Evolutionary conservation across 2,797 vertebrate genomes (phyloP).

Genomic region (Liasis olivaceus): DNA sequence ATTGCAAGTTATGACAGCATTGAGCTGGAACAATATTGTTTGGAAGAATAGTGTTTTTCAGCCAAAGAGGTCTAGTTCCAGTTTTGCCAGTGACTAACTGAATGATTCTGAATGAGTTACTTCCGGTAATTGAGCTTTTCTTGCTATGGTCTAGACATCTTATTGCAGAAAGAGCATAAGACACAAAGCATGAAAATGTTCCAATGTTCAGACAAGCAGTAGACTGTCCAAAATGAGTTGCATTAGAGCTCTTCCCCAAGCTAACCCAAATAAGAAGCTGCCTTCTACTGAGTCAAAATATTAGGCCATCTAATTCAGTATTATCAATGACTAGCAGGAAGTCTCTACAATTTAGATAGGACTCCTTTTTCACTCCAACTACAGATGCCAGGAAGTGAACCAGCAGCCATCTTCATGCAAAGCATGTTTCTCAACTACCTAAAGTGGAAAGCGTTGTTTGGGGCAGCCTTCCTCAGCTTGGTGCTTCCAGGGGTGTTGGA

Average conservation of each 20-base stretch:
- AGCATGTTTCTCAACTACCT: not conserved
- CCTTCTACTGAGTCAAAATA: not conserved
- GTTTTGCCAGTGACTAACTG: not conserved
- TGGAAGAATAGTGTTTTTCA: not conserved
- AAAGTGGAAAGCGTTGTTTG: slow-evolving; percentile 1
- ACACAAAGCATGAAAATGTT: not conserved
- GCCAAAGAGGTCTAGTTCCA: not conserved
- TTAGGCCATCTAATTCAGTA: not conserved
- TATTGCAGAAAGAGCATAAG: not conserved
- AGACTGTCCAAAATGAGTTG: not conserved
- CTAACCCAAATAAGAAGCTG: not conserved
- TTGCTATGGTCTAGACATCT: not conserved
- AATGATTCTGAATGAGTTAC: not conserved
- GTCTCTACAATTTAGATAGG: not conserved
- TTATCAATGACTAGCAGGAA: not conserved
- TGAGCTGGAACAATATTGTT: not conserved
- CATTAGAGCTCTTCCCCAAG: not conserved
- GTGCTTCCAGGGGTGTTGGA: not conserved
- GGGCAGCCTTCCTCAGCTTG: not conserved
- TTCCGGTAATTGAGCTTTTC: not conserved
- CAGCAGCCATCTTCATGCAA: not conserved
- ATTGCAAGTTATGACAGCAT: not conserved
- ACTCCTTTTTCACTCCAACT: not conserved
- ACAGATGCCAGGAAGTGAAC: not conserved
- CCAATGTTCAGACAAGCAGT: not conserved